phyloP scores from a whole-genome alignment of 2,888 invertebrate species.

The Hyles lineata region DNA sequence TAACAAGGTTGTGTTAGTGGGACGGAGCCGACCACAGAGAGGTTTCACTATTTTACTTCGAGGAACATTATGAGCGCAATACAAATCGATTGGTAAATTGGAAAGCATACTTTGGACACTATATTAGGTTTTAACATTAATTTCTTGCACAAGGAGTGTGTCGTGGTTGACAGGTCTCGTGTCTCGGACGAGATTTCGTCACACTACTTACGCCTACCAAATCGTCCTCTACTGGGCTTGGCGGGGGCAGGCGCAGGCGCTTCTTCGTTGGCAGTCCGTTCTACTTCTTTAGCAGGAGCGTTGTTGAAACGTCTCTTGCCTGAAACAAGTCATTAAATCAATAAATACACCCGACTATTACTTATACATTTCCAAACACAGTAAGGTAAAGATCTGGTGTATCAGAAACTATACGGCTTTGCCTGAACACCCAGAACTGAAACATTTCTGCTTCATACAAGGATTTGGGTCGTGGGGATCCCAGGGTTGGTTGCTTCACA shows the following conservation, averaged over 20 bases:
- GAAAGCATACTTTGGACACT: slow-evolving; percentile 17
- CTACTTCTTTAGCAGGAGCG: slow-evolving; percentile 61
- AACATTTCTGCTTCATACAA: no score
- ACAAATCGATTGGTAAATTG: slow-evolving; percentile 11
- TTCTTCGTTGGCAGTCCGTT: slow-evolving; percentile 58
- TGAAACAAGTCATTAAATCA: slow-evolving; percentile 39
- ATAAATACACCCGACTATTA: neutral
- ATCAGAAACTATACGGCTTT: no score
- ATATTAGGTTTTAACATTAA: slow-evolving; percentile 23
- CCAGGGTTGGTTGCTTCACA: no score
- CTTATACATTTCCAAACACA: no score
- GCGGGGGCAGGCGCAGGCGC: slow-evolving; percentile 56
- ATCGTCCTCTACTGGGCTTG: slow-evolving; percentile 71
- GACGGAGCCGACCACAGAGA: neutral
- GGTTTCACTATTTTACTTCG: neutral
- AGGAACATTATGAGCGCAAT: neutral
- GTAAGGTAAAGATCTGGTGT: no score
- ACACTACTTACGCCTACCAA: slow-evolving; percentile 73
- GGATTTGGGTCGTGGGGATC: no score
- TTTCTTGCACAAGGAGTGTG: slow-evolving; percentile 1
- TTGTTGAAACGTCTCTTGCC: slow-evolving; percentile 71
- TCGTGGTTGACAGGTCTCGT: slow-evolving; percentile 21
- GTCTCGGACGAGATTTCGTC: slow-evolving; percentile 17
- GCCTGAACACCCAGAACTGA: no score
- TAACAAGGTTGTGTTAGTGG: slow-evolving; percentile 35